A percentile compares a stretch with the other conserved stretches of the same genome.
Evolutionary conservation across 2,888 invertebrate genomes (phyloP).

Genomic region (Branchipolynoe longqiensis): DNA sequence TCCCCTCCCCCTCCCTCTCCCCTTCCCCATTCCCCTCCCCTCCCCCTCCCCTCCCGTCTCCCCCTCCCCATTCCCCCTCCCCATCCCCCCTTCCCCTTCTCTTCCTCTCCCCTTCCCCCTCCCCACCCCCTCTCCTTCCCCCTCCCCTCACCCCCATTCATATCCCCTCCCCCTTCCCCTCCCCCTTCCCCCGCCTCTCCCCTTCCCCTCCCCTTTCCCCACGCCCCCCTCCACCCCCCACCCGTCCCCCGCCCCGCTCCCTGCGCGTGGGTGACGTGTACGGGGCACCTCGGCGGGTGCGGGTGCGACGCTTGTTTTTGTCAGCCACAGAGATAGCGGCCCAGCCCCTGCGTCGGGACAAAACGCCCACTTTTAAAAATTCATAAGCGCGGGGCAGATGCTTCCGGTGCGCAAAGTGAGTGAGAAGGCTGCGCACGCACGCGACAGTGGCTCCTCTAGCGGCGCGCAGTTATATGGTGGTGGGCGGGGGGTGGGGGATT

Average conservation of each 20-base stretch:
- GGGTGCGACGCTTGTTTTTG: constrained; percentile 15
- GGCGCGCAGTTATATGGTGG: not conserved
- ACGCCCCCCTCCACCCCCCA: too few relatives aligned
- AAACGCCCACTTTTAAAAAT: constrained; percentile 52
- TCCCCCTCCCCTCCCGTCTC: too few relatives aligned
- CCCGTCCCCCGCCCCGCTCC: not conserved
- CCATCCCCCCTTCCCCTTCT: not conserved
- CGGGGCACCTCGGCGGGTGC: too few relatives aligned
- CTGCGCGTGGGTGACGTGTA: not conserved
- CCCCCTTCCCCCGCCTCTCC: too few relatives aligned
- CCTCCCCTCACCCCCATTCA: too few relatives aligned
- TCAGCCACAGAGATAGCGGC: constrained; percentile 38
- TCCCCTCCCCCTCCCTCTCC: too few relatives aligned
- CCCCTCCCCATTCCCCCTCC: too few relatives aligned
- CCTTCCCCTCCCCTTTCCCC: too few relatives aligned
- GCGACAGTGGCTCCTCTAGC: not conserved
- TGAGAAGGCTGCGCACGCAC: too few relatives aligned
- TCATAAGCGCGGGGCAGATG: constrained; percentile 48
- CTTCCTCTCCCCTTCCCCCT: too few relatives aligned
- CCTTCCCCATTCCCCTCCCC: too few relatives aligned
- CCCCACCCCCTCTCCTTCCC: not conserved
- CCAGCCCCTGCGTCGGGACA: not conserved
- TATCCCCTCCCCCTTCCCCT: too few relatives aligned
- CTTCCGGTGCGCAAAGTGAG: constrained; percentile 22
- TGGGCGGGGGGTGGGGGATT: not conserved